These are phyloP conservation scores for Diprion similis DNA, from an alignment of 1,140 invertebrate species.

Conservation along the genomic window DNA sequence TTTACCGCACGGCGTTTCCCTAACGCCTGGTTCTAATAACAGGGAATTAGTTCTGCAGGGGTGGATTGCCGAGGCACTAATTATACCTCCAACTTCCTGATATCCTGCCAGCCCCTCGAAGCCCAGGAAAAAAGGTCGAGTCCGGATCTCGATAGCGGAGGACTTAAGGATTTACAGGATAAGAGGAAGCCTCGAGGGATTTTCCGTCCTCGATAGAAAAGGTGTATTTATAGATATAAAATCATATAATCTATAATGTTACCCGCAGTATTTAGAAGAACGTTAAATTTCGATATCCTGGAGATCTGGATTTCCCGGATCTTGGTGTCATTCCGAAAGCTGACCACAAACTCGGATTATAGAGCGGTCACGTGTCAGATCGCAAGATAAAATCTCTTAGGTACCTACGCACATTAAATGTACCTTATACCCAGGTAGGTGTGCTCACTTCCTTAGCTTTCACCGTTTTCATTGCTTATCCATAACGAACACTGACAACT, in stretches of 20 bases:
- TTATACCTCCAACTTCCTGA: too few species aligned
- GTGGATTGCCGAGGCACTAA: too few species aligned
- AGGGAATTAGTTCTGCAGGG: too few species aligned
- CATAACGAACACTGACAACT: too few species aligned
- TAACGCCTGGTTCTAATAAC: not conserved
- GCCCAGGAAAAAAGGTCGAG: not conserved
- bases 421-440: too few species aligned
- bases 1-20: not conserved
- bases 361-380: too few species aligned
- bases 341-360: too few species aligned
- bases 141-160: not conserved
- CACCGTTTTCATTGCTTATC: too few species aligned
- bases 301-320: not conserved
- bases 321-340: too few species aligned
- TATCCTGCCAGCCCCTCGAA: not conserved
- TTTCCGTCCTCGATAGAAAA: not conserved
- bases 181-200: not conserved
- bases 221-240: not conserved
- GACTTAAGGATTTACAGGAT: not conserved
- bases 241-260: not conserved
- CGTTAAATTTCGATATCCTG: not conserved
- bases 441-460: too few species aligned
- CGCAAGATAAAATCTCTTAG: too few species aligned
- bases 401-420: too few species aligned
- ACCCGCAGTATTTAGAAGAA: not conserved